These are phyloP conservation scores for Itoplectis maculator DNA, from an alignment of 2,888 invertebrate species.

Conservation along the genomic window DNA sequence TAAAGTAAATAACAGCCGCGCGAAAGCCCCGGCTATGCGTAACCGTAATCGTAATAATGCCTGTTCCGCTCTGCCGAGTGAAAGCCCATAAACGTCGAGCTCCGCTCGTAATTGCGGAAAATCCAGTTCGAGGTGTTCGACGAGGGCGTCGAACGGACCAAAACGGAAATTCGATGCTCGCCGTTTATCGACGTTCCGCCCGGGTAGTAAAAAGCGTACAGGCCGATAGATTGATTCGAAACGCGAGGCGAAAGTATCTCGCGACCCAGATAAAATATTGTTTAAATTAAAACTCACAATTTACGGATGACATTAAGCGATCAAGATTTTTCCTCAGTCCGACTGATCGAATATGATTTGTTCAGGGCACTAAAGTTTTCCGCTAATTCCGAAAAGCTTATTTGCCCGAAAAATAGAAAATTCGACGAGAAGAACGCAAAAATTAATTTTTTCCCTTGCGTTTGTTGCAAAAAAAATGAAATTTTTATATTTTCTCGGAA, in stretches of 20 bases:
- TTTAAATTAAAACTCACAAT: too few relatives aligned
- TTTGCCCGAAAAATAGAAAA: too few relatives aligned
- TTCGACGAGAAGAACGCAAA: too few relatives aligned
- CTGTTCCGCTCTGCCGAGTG: not conserved
- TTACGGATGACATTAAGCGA: too few relatives aligned
- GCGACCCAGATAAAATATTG: not conserved
- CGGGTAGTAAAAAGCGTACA: not conserved
- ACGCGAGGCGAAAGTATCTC: not conserved
- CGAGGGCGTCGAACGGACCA: not conserved
- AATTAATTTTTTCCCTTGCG: too few relatives aligned
- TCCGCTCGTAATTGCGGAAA: not conserved
- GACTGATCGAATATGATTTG: too few relatives aligned
- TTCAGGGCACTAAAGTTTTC: too few relatives aligned
- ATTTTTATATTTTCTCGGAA: too few relatives aligned
- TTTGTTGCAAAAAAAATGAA: too few relatives aligned
- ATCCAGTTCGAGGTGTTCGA: not conserved
- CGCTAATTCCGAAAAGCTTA: too few relatives aligned
- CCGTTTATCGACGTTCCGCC: not conserved
- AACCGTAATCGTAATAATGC: slow-evolving; percentile 20
- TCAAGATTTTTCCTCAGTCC: too few relatives aligned
- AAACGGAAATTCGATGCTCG: slow-evolving; percentile 18
- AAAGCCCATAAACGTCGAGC: slow-evolving; percentile 3
- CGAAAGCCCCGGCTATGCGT: not conserved
- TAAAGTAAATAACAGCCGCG: slow-evolving; percentile 20
- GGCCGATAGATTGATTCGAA: not conserved